Evolutionary conservation across 2,113 vertebrate species (phyloP), one percentile per base, ranked within the genome.

Genomic region (Cephalopterus ornatus): DNA sequence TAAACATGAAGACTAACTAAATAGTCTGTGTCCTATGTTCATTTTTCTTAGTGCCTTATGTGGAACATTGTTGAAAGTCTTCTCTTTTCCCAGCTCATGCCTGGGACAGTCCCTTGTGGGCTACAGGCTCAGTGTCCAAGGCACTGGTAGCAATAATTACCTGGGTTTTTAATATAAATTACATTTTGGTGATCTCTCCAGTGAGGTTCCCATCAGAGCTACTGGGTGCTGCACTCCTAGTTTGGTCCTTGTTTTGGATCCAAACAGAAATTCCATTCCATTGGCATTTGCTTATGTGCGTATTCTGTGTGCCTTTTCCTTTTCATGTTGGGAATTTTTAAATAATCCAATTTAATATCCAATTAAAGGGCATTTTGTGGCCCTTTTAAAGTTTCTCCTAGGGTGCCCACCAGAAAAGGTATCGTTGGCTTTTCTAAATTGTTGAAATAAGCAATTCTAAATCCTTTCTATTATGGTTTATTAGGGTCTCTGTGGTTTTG

Each of bases 401-500:
- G 53, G 62, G 72, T 96, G 41, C 78, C 42, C 33, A 23, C 71
- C 41, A 82, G 83, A 55, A 77, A 68, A 86, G 15, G 9, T 77
- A 75, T 66, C 0, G 0, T 27, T 94, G 49, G 42, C 47, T 92
- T 75, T 77, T 81, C 75, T 75, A 65, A 88, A 82, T 84, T 30
- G 8, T 79, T 44, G 50, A 70, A 86, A 63, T 89, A 68, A 78
- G 67, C 81, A 81, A 81, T 86, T n/a, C 21, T 71, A 55, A 94
- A 62, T 93, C 32, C 47, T 86, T 87, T 75, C 70, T 77, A 20
- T 71, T 90, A 74, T 2, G 0, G 53, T 95, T 97, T 96, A 96
- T 88, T 88, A 75, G 93, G 55, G 72, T 71, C 76, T 95, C 73
- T 83, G 73, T 88, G 94, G 87, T 82, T 94, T 91, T 77, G 49